Conservation (phyloP, 2,113 vertebrate species). For the Amblyornis subalaris region DNA sequence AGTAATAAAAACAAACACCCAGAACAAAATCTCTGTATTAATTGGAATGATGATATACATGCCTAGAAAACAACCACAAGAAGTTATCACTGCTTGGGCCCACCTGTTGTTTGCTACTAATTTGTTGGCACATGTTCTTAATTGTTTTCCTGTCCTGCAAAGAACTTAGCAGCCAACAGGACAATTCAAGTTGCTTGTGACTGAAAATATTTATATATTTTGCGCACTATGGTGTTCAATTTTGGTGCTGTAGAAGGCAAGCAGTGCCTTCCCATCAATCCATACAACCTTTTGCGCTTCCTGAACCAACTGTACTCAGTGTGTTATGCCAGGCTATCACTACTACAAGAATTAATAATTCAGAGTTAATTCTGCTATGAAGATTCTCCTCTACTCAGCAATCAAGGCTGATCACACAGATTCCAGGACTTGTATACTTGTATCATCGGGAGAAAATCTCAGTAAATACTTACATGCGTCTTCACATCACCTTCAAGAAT, state of each 20-base stretch:
- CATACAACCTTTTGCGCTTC: not conserved
- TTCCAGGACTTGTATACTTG: not conserved
- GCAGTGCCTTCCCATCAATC: not conserved
- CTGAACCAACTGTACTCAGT: not conserved
- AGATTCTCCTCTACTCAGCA: not conserved
- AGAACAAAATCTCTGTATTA: not conserved
- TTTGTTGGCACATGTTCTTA: not conserved
- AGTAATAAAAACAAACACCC: not conserved
- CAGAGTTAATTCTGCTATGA: not conserved
- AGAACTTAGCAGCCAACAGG: not conserved
- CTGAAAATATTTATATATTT: not conserved
- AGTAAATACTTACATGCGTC: conserved; percentile 85
- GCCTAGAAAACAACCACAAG: not conserved
- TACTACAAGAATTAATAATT: not conserved
- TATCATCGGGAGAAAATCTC: not conserved
- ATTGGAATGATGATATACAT: not conserved
- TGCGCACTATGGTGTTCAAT: not conserved
- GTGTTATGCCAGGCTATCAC: not conserved
- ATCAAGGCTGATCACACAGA: not conserved
- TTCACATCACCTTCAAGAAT: conserved; percentile 88
- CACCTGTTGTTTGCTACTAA: not conserved
- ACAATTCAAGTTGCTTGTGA: not conserved
- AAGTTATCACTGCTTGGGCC: not conserved
- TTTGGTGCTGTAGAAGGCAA: not conserved
- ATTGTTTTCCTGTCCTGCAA: not conserved